Base-by-base conservation (phyloP, 2,888 invertebrate species). In the Celastrina argiolus region DNA sequence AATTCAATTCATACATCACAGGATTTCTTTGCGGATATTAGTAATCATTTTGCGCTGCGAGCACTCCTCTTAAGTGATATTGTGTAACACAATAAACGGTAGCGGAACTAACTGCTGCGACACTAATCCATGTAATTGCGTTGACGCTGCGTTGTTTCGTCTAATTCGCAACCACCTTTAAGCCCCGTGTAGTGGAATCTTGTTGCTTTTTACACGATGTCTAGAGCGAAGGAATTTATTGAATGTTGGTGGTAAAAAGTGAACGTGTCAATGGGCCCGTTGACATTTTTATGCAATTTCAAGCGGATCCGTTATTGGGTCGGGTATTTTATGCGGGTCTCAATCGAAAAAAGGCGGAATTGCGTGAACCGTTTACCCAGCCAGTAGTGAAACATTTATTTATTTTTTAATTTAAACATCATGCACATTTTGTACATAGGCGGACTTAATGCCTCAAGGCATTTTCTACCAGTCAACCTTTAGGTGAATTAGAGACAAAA, bases 271-370 rank as follows among this genome's bases (percentile, higher is more conserved):
- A 51, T 51, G 51, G 22, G 51, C 22, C 22, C 51, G 51, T 22
- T 51, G 51, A 26, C 51, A 51, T 51, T 51, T 51, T 51, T 51
- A 51, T 51, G 51, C 51, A 51, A 51, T 26, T 51, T 51, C 14
- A 51, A 51, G 22, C 51, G 51, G 51, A 51, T 51, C 51, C 51
- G 51, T 22, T 51, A 51, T 18, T 51, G 18, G 51, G 51, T 51
- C 51, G 51, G 12, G 22, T 8, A 18, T 22, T 42, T 45, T 22
- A 22, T 51, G 22, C 1, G 3, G 4, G 51, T 51, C 51, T 51
- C 22, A 51, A 26, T 12, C 4, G 1, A 4, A 45, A 14, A 51
- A 51, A 51, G 26, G 26, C 12, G 10, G 12, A 31, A 31, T 3
- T 31, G 7, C 0, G 31, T 31, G 5, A 31, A 31, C 31, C 31